Percentiles rank a stretch among this genome's conserved stretches.
Evolutionary conservation across 2,113 vertebrate species (phyloP).

Genomic region (Seriola rivoliana): DNA sequence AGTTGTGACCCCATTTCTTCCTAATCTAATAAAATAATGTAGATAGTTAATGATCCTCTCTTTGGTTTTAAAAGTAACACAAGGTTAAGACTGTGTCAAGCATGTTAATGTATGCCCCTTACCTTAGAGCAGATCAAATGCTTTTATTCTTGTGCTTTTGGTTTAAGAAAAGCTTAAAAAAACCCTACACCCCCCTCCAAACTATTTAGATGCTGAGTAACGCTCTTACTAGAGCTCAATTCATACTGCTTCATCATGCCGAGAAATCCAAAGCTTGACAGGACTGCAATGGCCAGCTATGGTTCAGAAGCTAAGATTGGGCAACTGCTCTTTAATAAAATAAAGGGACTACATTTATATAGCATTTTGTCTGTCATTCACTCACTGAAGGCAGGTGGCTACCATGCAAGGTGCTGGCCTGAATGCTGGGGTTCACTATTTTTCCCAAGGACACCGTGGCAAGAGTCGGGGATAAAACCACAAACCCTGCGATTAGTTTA

Average conservation of each 20-base stretch:
- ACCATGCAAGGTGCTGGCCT: background rate
- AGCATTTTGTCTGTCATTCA: background rate
- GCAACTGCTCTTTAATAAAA: background rate
- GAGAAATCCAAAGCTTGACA: constrained; percentile 2
- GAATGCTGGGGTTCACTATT: too few species aligned
- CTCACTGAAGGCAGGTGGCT: background rate
- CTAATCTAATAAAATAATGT: background rate
- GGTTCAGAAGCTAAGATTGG: background rate
- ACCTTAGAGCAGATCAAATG: background rate
- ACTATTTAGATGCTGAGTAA: background rate
- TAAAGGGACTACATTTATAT: constrained; percentile 5
- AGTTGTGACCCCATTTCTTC: background rate
- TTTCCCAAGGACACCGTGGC: background rate
- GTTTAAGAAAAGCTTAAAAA: background rate
- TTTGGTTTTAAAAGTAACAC: background rate
- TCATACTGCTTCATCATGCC: constrained; percentile 7
- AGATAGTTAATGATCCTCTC: background rate
- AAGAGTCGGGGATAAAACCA: background rate
- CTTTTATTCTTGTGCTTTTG: background rate
- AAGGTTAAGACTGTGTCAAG: too few species aligned
- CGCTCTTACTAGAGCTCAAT: too few species aligned
- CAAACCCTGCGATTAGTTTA: background rate
- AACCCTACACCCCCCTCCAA: background rate
- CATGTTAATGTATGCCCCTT: too few species aligned
- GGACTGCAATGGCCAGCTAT: background rate